phyloP scores from a whole-genome alignment of 2,797 vertebrate genomes.

The Characodon lateralis region DNA sequence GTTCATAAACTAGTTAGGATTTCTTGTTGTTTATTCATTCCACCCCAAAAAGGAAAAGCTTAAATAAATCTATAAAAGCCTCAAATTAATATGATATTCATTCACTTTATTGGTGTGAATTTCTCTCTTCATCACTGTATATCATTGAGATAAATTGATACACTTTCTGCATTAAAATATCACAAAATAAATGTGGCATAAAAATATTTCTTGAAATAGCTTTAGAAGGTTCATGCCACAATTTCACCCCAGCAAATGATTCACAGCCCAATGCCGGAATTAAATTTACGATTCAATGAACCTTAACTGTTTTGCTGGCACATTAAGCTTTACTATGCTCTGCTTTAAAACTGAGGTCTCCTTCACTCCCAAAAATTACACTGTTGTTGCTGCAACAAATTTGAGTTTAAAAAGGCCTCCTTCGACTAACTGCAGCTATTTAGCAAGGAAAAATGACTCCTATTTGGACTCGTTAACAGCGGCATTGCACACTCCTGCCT shows the following conservation, averaged over 20 bases:
- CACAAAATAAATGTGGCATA: not conserved
- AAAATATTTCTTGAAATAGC: not conserved
- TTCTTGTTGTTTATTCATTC: not conserved
- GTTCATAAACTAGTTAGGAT: not conserved
- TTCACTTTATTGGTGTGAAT: not conserved
- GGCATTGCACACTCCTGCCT: not conserved
- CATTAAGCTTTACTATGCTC: constrained; percentile 4
- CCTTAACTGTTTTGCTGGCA: not conserved
- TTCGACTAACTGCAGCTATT: not conserved
- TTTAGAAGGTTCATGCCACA: not conserved
- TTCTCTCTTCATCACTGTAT: not conserved
- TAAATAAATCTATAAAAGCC: not conserved
- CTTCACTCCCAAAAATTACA: not conserved
- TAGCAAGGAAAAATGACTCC: not conserved
- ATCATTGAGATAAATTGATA: not conserved
- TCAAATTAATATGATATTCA: not conserved
- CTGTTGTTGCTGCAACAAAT: not conserved
- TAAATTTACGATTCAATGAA: not conserved
- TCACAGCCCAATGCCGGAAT: not conserved
- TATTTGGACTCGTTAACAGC: not conserved
- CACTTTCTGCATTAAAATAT: not conserved
- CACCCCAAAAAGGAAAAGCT: not conserved
- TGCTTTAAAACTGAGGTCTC: not conserved
- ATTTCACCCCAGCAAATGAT: not conserved
- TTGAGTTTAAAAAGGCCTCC: not conserved